Evolutionary conservation across 2,888 invertebrate genomes (phyloP).

Genomic region (Ommatoiulus sabulosus): DNA sequence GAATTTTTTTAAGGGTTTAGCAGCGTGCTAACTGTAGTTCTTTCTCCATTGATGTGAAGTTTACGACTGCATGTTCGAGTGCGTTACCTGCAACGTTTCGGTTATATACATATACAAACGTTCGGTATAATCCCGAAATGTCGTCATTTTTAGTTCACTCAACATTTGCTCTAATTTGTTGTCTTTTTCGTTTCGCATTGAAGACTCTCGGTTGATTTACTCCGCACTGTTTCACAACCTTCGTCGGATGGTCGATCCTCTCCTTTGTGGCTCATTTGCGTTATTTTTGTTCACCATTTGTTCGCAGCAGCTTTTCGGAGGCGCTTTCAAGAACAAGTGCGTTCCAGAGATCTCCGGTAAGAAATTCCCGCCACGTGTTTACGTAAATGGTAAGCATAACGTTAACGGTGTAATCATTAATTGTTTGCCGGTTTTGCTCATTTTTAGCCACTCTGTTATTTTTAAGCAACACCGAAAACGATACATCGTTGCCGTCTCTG

Average conservation of each 20-base stretch:
- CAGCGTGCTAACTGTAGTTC: neutral
- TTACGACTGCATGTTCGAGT: neutral
- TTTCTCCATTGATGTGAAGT: neutral
- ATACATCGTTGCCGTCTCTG: neutral
- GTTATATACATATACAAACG: too few species aligned
- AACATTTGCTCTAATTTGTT: neutral
- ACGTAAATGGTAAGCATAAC: neutral
- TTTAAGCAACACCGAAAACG: neutral
- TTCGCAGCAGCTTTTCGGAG: neutral
- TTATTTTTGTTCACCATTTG: neutral
- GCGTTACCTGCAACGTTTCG: neutral
- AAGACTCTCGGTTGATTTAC: neutral
- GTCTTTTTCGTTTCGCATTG: neutral
- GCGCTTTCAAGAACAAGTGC: slow-evolving; percentile 12
- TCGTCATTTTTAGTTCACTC: neutral
- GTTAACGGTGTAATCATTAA: neutral
- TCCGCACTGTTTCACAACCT: neutral
- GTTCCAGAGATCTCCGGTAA: neutral
- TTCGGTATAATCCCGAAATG: too few species aligned
- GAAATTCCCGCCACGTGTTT: neutral
- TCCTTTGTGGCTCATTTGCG: neutral
- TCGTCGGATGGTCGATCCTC: neutral
- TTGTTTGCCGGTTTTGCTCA: neutral
- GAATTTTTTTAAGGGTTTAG: too few species aligned
- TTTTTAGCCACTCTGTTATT: neutral